Evolutionary conservation across 2,113 vertebrate species (phyloP), one percentile per base, ranked within the genome.

Genomic region (Elephas maximus): DNA sequence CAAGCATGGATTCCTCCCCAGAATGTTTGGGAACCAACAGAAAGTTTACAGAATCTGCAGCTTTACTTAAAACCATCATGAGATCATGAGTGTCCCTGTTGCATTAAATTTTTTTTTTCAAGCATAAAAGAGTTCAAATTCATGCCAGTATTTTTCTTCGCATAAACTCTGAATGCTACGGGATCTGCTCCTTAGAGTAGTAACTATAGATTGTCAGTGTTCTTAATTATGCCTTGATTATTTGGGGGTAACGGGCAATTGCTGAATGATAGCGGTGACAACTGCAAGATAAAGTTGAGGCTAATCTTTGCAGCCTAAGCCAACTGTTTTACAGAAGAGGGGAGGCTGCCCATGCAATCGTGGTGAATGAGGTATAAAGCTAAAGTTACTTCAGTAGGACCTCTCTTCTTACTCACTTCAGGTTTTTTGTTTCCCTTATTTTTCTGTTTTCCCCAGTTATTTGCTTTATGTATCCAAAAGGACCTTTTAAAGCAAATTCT

Each of bases 31-130:
- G n/a, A 91, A 12, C 88, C 87, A 77, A 65, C 76, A 23, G 41
- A 82, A 84, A 63, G 63, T 85, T 69, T 73, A 37, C 82, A 83
- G 63, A 83, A n/a, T 84, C 76, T 77, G 60, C 67, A 57, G 48
- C 26, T 85, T 92, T 53, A 79, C 9, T 73, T 79, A 88, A 87
- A 21, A 77, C 44, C 44, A 37, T 37, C 37, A 37, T 37, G 37
- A 37, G 37, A 20, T 44, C 84, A 18, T 71, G 41, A 63, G 81
- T 63, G 8, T 8, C 60, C 41, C 30, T 21, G 4, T 67, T 88
- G 30, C 33, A 73, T 81, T 84, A 69, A 93, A 17, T 82, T 53
- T 96, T 57, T 33, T 9, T 93, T 90, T 96, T 90, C 60, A 90
- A 79, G 83, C n/a, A 41, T 74, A 92, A 82, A 63, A 57, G 69